Percentiles rank a stretch among this genome's conserved stretches.
These are phyloP conservation scores for Coenobita brevimanus DNA, from an alignment of 1,140 invertebrate species.

Conservation along the genomic window DNA sequence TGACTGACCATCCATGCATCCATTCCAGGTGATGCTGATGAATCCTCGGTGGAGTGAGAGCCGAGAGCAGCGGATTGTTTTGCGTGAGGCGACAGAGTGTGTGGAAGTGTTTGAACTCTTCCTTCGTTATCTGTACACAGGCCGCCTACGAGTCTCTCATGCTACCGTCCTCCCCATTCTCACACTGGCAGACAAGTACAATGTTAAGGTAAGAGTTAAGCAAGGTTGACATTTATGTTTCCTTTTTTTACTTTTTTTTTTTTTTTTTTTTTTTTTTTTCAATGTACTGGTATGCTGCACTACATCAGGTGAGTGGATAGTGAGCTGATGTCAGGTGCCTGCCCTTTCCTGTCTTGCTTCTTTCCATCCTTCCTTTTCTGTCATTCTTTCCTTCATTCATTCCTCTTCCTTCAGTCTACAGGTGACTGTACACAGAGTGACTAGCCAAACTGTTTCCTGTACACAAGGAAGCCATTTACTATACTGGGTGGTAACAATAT, in stretches of 20 bases:
- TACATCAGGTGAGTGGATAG: too few relatives aligned
- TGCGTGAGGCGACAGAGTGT: conserved; percentile 90
- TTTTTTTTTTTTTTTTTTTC: background rate
- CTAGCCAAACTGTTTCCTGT: too few relatives aligned
- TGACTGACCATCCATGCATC: too few relatives aligned
- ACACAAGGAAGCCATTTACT: too few relatives aligned
- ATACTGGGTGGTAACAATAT: too few relatives aligned
- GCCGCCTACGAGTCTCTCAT: conserved; percentile 88
- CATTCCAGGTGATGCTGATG: conserved; percentile 96
- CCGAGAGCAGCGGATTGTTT: conserved; percentile 85
- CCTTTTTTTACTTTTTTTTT: background rate
- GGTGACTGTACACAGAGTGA: too few relatives aligned
- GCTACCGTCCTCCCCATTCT: conserved; percentile 88
- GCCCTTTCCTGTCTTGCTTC: too few relatives aligned
- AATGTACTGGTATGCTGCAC: background rate
- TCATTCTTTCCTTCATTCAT: too few relatives aligned
- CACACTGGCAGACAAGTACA: conserved; percentile 94
- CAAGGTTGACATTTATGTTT: background rate
- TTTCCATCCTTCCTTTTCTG: too few relatives aligned
- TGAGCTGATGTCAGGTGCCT: too few relatives aligned
- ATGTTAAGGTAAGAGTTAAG: conserved; percentile 81
- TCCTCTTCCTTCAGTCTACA: too few relatives aligned
- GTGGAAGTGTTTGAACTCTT: conserved; percentile 90
- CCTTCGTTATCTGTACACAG: conserved; percentile 94
- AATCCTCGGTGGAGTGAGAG: conserved; percentile 94